A percentile compares a stretch with the other conserved stretches of the same genome.
phyloP scores from a whole-genome alignment of 2,888 invertebrate genomes.

The Chelonus formosanus region DNA sequence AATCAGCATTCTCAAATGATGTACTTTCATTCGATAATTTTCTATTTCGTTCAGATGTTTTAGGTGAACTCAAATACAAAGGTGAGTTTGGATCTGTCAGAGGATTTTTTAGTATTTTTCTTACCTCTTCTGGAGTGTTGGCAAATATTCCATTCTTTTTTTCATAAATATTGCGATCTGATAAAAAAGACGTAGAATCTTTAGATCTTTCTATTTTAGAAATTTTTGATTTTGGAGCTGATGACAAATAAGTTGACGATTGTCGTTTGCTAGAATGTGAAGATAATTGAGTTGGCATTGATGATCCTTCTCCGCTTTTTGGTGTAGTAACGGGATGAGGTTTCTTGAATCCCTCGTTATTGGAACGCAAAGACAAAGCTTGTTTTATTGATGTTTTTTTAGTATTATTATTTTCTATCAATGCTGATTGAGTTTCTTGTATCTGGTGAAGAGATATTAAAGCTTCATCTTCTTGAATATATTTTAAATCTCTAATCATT shows the following conservation, averaged over 20 bases:
- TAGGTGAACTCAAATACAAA: constrained; percentile 5
- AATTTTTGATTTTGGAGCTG: constrained; percentile 3
- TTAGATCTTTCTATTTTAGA: not conserved
- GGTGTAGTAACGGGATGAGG: not conserved
- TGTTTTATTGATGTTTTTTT: not conserved
- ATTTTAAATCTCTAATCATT: constrained; percentile 34
- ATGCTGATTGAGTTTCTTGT: not conserved
- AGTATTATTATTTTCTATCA: not conserved
- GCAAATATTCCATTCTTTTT: not conserved
- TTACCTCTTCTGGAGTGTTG: not conserved
- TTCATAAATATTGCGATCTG: not conserved
- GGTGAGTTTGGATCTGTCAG: constrained; percentile 27
- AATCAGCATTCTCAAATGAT: not conserved
- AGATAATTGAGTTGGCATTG: not conserved
- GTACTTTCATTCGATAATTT: not conserved
- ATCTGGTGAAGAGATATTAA: not conserved
- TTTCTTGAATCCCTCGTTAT: not conserved
- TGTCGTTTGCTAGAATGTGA: not conserved
- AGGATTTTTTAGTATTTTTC: constrained; percentile 18
- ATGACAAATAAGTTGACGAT: not conserved
- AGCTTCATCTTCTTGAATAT: constrained; percentile 3
- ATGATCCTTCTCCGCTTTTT: not conserved
- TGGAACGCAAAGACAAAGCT: not conserved
- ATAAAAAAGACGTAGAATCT: no score
- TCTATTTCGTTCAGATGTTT: no score